phyloP scores from a whole-genome alignment of 1,140 invertebrate genomes.

The Drosophila quadrilineata region DNA sequence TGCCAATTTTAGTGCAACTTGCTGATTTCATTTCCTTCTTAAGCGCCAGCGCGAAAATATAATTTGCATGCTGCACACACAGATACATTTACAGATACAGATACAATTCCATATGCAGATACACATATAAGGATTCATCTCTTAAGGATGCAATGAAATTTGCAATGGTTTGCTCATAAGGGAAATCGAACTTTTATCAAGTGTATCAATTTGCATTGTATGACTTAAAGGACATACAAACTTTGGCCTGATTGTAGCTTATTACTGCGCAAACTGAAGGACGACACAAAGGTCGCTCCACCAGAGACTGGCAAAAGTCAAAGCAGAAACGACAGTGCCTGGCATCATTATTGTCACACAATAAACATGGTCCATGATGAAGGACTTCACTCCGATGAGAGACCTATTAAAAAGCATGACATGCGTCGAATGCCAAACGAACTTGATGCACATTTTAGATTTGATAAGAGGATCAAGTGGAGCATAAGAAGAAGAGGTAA shows the following conservation, averaged over 20 bases:
- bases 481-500: too few relatives aligned
- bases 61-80: slow-evolving; percentile 51
- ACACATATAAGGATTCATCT: too few relatives aligned
- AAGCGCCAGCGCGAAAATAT: slow-evolving; percentile 60
- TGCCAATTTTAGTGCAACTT: slow-evolving; percentile 60
- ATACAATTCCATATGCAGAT: neutral
- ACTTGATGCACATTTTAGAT: slow-evolving; percentile 6
- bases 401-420: neutral
- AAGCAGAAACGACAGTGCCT: neutral
- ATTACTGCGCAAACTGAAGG: too few relatives aligned
- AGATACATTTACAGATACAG: neutral
- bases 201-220: slow-evolving; percentile 62
- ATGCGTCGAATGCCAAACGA: neutral
- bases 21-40: slow-evolving; percentile 75
- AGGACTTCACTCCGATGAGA: too few relatives aligned
- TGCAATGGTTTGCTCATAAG: slow-evolving; percentile 29
- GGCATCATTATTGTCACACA: neutral
- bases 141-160: slow-evolving; percentile 14
- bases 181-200: slow-evolving; percentile 72
- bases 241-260: slow-evolving; percentile 38
- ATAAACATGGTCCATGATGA: too few relatives aligned
- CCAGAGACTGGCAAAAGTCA: neutral
- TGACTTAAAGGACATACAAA: slow-evolving; percentile 54
- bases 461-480: too few relatives aligned
- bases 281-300: neutral